Conservation (phyloP, 2,113 vertebrate species). For the Scomber scombrus region DNA sequence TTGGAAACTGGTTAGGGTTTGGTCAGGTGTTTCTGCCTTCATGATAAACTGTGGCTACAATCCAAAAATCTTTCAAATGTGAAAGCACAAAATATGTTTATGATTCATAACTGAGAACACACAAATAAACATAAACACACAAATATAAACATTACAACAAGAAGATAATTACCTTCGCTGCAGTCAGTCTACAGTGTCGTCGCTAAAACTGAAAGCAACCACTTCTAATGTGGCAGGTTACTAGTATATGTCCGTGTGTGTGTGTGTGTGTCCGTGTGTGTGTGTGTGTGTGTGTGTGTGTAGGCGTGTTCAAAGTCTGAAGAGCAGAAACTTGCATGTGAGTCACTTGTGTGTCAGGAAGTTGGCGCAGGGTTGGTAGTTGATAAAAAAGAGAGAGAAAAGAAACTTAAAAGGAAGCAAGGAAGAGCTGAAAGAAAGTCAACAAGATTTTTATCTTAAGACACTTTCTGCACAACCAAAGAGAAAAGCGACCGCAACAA, state of each 20-base stretch:
- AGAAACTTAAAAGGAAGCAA: conserved; percentile 1
- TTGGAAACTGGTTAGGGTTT: too few relatives aligned
- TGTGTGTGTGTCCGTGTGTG: too few relatives aligned
- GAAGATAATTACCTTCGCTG: conserved; percentile 48
- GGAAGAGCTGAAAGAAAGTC: background rate
- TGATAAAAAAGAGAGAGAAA: conserved; percentile 13
- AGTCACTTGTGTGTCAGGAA: conserved; percentile 67
- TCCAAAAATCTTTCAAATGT: background rate
- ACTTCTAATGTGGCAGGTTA: background rate
- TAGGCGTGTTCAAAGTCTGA: conserved; percentile 46
- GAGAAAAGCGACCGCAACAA: too few relatives aligned
- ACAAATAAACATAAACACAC: background rate
- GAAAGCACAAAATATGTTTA: background rate
- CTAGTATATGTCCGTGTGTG: background rate
- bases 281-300: conserved; percentile 15
- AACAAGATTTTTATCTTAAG: background rate
- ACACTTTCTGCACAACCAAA: background rate
- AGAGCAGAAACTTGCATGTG: background rate
- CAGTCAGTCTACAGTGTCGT: background rate
- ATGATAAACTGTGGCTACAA: background rate
- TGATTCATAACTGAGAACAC: background rate
- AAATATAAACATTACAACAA: background rate
- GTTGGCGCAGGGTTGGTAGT: background rate
- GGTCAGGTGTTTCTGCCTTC: background rate
- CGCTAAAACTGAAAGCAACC: conserved; percentile 23